Percentiles rank a stretch among this genome's conserved stretches.
Evolutionary conservation across 2,888 invertebrate genomes (phyloP).

Genomic region (Lepidochitona cinerea): DNA sequence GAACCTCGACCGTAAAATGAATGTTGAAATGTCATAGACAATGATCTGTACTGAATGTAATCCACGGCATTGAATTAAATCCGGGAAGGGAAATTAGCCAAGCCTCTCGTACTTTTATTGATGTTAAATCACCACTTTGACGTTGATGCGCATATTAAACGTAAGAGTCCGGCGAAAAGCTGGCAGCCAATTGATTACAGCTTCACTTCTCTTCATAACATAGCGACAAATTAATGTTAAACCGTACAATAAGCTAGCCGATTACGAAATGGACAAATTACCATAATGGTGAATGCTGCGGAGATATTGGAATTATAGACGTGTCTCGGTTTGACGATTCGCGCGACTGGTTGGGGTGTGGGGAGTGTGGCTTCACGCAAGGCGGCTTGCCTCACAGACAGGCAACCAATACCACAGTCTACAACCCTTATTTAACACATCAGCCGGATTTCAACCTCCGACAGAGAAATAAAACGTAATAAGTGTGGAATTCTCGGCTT

Average conservation of each 20-base stretch:
- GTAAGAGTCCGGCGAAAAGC: background rate
- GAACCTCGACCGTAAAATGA: too few relatives aligned
- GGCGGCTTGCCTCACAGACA: background rate
- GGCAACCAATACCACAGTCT: background rate
- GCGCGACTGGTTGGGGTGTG: background rate
- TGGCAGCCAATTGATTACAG: background rate
- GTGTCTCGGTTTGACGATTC: background rate
- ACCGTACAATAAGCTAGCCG: background rate
- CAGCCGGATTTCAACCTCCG: too few relatives aligned
- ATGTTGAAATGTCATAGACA: too few relatives aligned
- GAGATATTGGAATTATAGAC: background rate
- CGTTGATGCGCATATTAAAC: background rate
- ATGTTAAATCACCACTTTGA: background rate
- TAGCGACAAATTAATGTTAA: background rate
- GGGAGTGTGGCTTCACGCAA: background rate
- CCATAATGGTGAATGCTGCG: background rate
- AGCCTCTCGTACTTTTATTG: too few relatives aligned
- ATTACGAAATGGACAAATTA: background rate
- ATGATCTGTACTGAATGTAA: too few relatives aligned
- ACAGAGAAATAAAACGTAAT: background rate
- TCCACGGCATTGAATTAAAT: too few relatives aligned
- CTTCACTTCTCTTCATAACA: background rate
- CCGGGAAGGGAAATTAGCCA: too few relatives aligned
- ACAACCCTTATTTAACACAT: too few relatives aligned
- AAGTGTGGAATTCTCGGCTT: background rate